Conservation (phyloP, 30 jellyfish, hydroid and myxozoan species). For the Hydractinia symbiolongicarpus region DNA sequence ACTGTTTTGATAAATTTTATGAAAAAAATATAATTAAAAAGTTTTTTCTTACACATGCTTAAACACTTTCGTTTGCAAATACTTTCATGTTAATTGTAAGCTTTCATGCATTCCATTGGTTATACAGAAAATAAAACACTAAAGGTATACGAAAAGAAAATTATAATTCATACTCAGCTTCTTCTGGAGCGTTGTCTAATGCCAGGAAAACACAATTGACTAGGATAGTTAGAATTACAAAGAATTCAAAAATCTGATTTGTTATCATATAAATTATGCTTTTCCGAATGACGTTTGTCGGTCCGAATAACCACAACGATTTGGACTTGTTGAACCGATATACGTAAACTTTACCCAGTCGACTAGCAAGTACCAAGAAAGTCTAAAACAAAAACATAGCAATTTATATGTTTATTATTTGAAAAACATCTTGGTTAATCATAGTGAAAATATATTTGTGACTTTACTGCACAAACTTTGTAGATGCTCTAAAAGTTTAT, state of each 20-base stretch:
- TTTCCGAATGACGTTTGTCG: constrained; percentile 67
- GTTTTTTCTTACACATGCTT: too few species aligned
- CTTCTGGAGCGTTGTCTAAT: constrained; percentile 74
- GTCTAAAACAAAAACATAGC: constrained; percentile 37
- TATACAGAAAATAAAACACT: too few species aligned
- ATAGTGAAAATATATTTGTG: neutral
- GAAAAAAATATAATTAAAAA: too few species aligned
- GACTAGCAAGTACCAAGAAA: constrained; percentile 72
- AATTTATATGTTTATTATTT: neutral
- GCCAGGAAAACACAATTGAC: constrained; percentile 81
- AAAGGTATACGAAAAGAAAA: too few species aligned
- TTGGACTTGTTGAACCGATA: constrained; percentile 81
- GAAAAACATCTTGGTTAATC: neutral
- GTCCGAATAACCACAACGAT: constrained; percentile 86
- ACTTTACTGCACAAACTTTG: neutral
- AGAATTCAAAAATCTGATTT: constrained; percentile 75
- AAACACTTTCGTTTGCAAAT: too few species aligned
- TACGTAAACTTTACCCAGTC: constrained; percentile 78
- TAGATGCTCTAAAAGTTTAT: neutral
- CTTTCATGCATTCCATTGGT: too few species aligned
- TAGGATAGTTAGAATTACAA: constrained; percentile 65
- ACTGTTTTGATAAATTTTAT: too few species aligned
- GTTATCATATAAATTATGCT: constrained; percentile 53
- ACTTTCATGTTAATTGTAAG: too few species aligned
- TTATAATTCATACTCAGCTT: constrained; percentile 65